Percentiles rank a stretch among this genome's conserved stretches.
phyloP scores from a whole-genome alignment of 2,797 vertebrate species.

The Sandelia bainsii region DNA sequence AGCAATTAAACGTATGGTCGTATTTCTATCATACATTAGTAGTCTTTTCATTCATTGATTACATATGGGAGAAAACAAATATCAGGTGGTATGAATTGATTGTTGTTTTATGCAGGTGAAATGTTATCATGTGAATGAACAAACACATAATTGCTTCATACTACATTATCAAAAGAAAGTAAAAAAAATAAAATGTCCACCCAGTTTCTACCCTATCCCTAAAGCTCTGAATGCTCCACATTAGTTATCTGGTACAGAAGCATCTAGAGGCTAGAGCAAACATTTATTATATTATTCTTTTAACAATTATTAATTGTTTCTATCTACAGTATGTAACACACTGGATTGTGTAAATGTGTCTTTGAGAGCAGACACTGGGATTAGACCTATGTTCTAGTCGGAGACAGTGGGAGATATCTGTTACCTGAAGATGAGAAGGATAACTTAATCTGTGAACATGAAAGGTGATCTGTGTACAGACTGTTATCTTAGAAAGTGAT shows the following conservation, averaged over 20 bases:
- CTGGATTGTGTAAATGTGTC: neutral
- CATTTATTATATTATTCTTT: too few relatives aligned
- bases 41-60: slow-evolving; percentile 40
- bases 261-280: neutral
- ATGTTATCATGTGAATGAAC: neutral
- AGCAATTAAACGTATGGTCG: slow-evolving; percentile 53
- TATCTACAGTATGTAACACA: neutral
- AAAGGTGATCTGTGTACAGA: slow-evolving; percentile 26
- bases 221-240: neutral
- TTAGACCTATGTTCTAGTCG: neutral
- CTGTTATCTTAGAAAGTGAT: slow-evolving; percentile 30
- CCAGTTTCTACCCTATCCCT: neutral
- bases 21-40: slow-evolving; percentile 55
- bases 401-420: slow-evolving; percentile 1
- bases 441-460: slow-evolving; percentile 16
- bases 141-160: neutral
- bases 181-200: neutral
- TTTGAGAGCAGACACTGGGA: slow-evolving; percentile 3
- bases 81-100: slow-evolving; percentile 20
- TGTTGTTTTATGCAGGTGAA: neutral
- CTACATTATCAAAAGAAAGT: neutral
- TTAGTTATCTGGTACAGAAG: neutral
- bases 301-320: too few relatives aligned
- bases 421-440: slow-evolving; percentile 6
- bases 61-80: slow-evolving; percentile 32